Conservation (phyloP, 2,113 vertebrate species). For the Bubalus kerabau region DNA sequence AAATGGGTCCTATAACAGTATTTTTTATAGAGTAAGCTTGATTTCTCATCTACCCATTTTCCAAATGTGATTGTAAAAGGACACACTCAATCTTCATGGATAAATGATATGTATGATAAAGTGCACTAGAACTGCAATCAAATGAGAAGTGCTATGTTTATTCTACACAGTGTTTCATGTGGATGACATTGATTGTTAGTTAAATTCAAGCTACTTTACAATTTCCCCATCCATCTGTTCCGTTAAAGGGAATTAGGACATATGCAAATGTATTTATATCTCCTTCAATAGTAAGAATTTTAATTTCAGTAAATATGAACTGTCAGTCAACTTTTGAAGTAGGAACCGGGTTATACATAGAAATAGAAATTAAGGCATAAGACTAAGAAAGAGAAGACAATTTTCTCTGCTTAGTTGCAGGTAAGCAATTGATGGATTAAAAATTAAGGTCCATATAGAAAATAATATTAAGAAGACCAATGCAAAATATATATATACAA, state of each 20-base stretch:
- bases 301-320: conserved; percentile 46
- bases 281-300: conserved; percentile 6
- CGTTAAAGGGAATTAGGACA: conserved; percentile 37
- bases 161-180: not conserved
- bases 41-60: conserved; percentile 34
- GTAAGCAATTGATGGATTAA: not conserved
- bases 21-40: conserved; percentile 16
- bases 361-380: conserved; percentile 24
- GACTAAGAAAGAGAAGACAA: not conserved
- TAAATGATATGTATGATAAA: not conserved
- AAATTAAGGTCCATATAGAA: not conserved
- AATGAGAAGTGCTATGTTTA: not conserved
- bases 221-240: conserved; percentile 41
- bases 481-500: not conserved
- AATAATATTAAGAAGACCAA: not conserved
- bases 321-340: conserved; percentile 52
- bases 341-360: conserved; percentile 20
- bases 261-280: conserved; percentile 60
- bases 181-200: conserved; percentile 10
- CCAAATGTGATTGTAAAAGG: conserved; percentile 54
- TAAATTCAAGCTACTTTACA: conserved; percentile 19
- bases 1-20: not conserved
- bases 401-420: not conserved
- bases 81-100: not conserved
- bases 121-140: not conserved